These are phyloP conservation scores for Kryptolebias ocellatus DNA, from an alignment of 2,797 vertebrate genomes.

Conservation along the genomic window DNA sequence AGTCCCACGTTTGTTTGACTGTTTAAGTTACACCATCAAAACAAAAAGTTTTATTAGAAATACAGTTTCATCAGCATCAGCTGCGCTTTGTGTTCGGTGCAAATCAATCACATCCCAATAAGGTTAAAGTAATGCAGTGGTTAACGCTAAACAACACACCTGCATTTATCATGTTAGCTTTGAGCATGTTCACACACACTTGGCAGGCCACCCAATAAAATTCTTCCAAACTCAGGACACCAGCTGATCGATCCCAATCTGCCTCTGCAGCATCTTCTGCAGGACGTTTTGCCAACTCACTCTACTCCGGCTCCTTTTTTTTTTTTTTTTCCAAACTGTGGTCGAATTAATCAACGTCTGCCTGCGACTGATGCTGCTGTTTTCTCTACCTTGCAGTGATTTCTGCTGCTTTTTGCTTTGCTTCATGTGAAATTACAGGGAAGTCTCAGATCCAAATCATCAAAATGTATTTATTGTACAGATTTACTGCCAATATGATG, in stretches of 20 bases:
- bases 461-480: not conserved
- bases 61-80: no score
- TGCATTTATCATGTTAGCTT: no score
- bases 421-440: not conserved
- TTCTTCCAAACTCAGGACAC: no score
- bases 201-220: not conserved
- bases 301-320: not conserved
- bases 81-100: no score
- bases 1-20: no score
- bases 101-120: no score
- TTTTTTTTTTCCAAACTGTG: no score
- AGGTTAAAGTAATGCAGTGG: no score
- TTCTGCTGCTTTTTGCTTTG: not conserved
- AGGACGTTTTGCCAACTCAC: not conserved
- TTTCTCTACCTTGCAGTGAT: not conserved
- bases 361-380: not conserved
- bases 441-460: not conserved
- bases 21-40: no score
- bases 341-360: not conserved
- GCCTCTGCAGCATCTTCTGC: not conserved
- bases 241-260: not conserved
- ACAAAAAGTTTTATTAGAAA: no score
- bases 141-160: no score
- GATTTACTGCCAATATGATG: not conserved
- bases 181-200: no score